Evolutionary conservation across 92 coral and sea anemone genomes (phyloP).

Genomic region (Isaurus tuberculatus): DNA sequence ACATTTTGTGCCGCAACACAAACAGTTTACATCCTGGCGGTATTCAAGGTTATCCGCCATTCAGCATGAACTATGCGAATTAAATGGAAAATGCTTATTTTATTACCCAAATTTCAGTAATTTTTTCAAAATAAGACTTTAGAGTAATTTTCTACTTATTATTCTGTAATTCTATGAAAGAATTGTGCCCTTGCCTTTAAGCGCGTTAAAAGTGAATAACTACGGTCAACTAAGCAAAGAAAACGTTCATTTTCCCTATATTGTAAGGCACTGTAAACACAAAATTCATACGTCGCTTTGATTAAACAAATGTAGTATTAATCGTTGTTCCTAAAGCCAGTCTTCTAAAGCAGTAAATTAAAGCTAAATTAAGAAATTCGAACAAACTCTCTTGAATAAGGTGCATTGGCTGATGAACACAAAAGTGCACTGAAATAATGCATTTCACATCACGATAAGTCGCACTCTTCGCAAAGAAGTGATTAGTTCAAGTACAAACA

Average conservation of each 20-base stretch:
- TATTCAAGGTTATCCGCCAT: too few relatives aligned
- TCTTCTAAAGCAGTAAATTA: background rate
- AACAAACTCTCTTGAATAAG: slow-evolving; percentile 2
- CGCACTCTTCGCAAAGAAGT: background rate
- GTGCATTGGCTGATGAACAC: background rate
- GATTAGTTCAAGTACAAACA: slow-evolving; percentile 21
- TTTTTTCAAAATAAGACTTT: too few relatives aligned
- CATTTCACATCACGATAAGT: background rate
- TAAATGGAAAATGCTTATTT: too few relatives aligned
- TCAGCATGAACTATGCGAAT: too few relatives aligned
- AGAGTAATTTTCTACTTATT: too few relatives aligned
- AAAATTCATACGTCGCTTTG: background rate
- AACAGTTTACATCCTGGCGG: too few relatives aligned
- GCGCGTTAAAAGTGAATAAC: too few relatives aligned
- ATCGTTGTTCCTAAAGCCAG: background rate
- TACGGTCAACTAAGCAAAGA: too few relatives aligned
- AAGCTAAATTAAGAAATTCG: background rate
- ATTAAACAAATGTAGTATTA: background rate
- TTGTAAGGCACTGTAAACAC: background rate
- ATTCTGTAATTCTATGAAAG: too few relatives aligned
- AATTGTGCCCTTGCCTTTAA: too few relatives aligned
- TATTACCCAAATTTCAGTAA: too few relatives aligned
- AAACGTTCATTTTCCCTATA: background rate
- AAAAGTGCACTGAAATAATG: background rate
- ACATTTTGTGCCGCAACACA: too few relatives aligned